Base-by-base conservation (phyloP, 2,888 invertebrate genomes). In the Drosophila mimica region DNA sequence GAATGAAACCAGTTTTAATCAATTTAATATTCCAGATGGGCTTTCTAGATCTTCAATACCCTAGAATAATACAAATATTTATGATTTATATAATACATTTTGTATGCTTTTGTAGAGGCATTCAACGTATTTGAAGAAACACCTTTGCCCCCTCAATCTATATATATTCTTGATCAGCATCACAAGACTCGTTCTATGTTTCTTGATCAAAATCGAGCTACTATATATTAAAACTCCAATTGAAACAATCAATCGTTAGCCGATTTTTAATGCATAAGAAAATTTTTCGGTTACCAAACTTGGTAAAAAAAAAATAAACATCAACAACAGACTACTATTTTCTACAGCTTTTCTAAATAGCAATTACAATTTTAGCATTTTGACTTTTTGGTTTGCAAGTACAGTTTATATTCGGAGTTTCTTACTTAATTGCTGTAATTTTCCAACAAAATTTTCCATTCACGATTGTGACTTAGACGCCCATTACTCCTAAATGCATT, bases 121-220 rank as follows among this genome's bases (percentile, higher is more conserved):
- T n/a, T n/a, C n/a, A n/a, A n/a, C n/a, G n/a, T n/a, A n/a, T n/a
- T n/a, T n/a, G n/a, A 11, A 20, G 11, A 40, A 25, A 25, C n/a
- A 43, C 2, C 6, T 15, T 36, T 15, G 36, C 15, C 15, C 2
- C 0, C 5, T 36, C 2, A 36, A 36, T 36, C 40, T 43, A 20
- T 5, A 43, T 11, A 43, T 5, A 43, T 43, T 20, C 4, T 11
- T 11, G 40, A 40, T 40, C n/a, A n/a, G 40, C 40, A 1, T n/a
- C n/a, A 0, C n/a, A 9, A 9, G 40, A 0, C 43, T 20, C 3
- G 3, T 20, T 4, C 6, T 20, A 11, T 20, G 7, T 20, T 43
- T 3, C 4, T 6, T 20, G n/a, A 43, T 20, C 0, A 3, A 13
- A 20, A 0, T 13, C 2, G 0, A 46, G 13, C 0, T 20, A 4